Conservation (phyloP, 1,140 invertebrate genomes). For the Leptinotarsa defecta region DNA sequence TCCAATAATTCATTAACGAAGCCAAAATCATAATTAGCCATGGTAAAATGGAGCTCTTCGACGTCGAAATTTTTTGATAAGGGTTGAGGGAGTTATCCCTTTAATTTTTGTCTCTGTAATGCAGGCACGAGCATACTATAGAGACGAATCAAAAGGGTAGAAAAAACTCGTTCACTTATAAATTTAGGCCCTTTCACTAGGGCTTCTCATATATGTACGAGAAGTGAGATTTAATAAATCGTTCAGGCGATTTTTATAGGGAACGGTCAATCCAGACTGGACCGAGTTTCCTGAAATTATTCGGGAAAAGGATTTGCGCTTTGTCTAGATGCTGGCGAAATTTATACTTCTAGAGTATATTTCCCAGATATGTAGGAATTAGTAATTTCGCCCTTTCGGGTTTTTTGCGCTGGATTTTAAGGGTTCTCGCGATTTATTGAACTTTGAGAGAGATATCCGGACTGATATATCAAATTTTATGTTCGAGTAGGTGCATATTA, state of each 20-base stretch:
- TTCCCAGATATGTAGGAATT: constrained; percentile 21
- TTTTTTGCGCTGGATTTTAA: constrained; percentile 21
- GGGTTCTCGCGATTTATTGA: constrained; percentile 25
- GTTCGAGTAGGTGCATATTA: constrained; percentile 24
- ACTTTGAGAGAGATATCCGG: constrained; percentile 19
- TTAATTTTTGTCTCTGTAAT: constrained; percentile 11
- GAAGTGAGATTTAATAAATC: constrained; percentile 16
- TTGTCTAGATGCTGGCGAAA: constrained; percentile 11
- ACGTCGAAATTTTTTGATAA: constrained; percentile 10
- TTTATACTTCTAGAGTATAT: constrained; percentile 17
- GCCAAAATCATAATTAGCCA: neutral
- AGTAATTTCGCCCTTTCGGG: constrained; percentile 22
- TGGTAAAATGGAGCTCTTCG: neutral
- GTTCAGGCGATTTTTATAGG: constrained; percentile 4
- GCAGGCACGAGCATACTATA: neutral
- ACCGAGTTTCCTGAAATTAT: constrained; percentile 3
- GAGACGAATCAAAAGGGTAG: constrained; percentile 15
- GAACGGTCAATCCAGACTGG: constrained; percentile 11
- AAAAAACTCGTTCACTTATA: constrained; percentile 21
- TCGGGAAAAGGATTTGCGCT: neutral
- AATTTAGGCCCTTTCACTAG: constrained; percentile 9
- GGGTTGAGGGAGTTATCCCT: constrained; percentile 15
- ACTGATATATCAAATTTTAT: constrained; percentile 27
- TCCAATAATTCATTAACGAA: constrained; percentile 3
- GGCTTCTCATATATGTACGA: constrained; percentile 12